Base-by-base conservation (phyloP, 2,797 vertebrate genomes). In the Mallotus villosus region DNA sequence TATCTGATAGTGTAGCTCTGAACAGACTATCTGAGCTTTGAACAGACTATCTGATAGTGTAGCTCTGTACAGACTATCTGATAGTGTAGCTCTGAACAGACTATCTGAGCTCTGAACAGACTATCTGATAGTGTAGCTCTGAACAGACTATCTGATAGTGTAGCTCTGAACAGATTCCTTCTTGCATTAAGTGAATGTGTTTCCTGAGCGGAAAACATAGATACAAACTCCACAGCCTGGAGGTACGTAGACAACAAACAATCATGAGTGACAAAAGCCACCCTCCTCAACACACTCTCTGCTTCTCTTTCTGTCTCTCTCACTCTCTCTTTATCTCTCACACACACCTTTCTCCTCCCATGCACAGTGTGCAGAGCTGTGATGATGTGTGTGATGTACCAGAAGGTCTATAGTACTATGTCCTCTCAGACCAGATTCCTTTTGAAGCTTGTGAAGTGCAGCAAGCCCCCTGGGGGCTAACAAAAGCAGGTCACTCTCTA, bases 401-500 rank as follows among this genome's bases (percentile, higher is more conserved):
- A 34, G 32, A 34, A 34, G 32, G 32, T 65, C 63, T 24, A 21
- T 5, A 14, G 12, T 66, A 41, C 12, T 12, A 25, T 14, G 63
- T 21, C 53, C 0, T 69, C 6, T 8, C 1, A 60, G 51, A 78
- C 32, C 32, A 8, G 32, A 34, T 34, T 34, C 32, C 32, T 7
- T 34, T 34, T 34, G 5, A 51, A 77, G n/a, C 63, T 74, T 67
- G n/a, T 77, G 74, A 37, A 59, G 58, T 83, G 58, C 74, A 81
- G 71, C 64, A 59, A 73, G 74, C 74, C 86, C 63, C n/a, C 49
- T 78, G 85, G 83, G 84, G 67, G 63, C 64, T 24, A 58, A 46
- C 68, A 69, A 87, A 90, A 90, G 37, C 17, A 85, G 85, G 87
- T 87, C 87, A 86, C 81, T 49, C 63, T 69, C 72, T 75, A 27